These are phyloP conservation scores for Botia kubotai DNA, from an alignment of 2,797 vertebrate species.

Conservation along the genomic window DNA sequence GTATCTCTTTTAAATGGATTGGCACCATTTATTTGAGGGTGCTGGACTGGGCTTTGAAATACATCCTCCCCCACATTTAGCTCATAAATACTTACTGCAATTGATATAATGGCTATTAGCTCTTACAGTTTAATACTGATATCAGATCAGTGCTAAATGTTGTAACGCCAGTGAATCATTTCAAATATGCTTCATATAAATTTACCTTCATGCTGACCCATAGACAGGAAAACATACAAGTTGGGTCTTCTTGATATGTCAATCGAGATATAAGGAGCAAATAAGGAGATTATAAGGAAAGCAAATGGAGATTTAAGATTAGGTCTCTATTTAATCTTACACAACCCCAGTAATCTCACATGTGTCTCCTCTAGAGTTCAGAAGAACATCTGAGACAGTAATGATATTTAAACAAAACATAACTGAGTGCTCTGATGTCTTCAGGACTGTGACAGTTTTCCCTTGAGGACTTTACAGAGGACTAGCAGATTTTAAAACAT, in stretches of 20 bases:
- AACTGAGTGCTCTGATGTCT: background rate
- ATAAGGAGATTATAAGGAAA: too few species aligned
- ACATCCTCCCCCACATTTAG: slow-evolving; percentile 54
- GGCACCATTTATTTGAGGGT: slow-evolving; percentile 54
- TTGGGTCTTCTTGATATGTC: background rate
- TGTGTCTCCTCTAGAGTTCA: too few species aligned
- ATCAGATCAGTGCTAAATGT: slow-evolving; percentile 40
- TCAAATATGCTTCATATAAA: background rate
- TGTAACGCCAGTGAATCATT: slow-evolving; percentile 6
- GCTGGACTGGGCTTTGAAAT: slow-evolving; percentile 46
- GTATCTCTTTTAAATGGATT: slow-evolving; percentile 54
- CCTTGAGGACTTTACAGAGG: background rate
- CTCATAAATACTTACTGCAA: slow-evolving; percentile 60
- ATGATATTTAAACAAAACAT: background rate
- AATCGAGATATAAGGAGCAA: too few species aligned
- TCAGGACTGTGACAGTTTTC: background rate
- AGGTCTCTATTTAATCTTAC: too few species aligned
- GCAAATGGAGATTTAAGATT: too few species aligned
- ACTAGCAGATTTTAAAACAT: slow-evolving; percentile 8
- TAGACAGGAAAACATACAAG: background rate
- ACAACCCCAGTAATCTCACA: too few species aligned
- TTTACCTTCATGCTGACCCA: background rate
- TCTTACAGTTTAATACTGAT: slow-evolving; percentile 36
- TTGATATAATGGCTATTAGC: slow-evolving; percentile 62
- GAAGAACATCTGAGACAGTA: background rate